Percentiles rank a stretch among this genome's conserved stretches.
phyloP scores from a whole-genome alignment of 2,113 vertebrate genomes.

The Polyodon spathula region DNA sequence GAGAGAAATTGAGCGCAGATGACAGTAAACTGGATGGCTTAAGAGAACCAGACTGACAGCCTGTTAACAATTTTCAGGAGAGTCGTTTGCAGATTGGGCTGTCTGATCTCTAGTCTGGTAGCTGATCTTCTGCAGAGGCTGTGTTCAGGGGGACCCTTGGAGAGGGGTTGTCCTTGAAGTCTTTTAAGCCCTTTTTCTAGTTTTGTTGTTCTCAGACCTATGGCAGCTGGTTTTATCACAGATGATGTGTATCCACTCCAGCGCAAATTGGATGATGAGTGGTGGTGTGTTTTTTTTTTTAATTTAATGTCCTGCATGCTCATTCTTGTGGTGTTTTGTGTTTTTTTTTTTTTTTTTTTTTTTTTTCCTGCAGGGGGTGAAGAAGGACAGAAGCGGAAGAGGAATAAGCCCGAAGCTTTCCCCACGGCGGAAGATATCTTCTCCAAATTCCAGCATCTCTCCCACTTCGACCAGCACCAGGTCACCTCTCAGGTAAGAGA shows the following conservation, averaged over 20 bases:
- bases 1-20: no score
- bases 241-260: no score
- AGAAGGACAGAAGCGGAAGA: constrained; percentile 91
- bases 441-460: constrained; percentile 96
- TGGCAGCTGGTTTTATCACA: no score
- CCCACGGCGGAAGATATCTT: constrained; percentile 98
- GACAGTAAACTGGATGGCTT: no score
- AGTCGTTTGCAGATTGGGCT: constrained; percentile 1
- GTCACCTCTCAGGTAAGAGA: constrained; percentile 89
- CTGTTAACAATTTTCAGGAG: constrained; percentile 12
- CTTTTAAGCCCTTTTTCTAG: no score
- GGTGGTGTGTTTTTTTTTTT: no score
- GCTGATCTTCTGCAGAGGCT: neutral
- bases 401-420: constrained; percentile 90
- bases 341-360: no score
- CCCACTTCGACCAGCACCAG: constrained; percentile 98
- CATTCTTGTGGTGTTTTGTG: neutral
- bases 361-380: constrained; percentile 67
- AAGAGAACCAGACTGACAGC: no score
- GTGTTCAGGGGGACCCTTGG: no score
- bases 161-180: no score
- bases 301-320: neutral
- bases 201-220: no score
- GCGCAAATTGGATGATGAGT: no score
- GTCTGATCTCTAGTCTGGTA: constrained; percentile 15